Conservation (phyloP, 1,140 invertebrate species). For the Myzus persicae region DNA sequence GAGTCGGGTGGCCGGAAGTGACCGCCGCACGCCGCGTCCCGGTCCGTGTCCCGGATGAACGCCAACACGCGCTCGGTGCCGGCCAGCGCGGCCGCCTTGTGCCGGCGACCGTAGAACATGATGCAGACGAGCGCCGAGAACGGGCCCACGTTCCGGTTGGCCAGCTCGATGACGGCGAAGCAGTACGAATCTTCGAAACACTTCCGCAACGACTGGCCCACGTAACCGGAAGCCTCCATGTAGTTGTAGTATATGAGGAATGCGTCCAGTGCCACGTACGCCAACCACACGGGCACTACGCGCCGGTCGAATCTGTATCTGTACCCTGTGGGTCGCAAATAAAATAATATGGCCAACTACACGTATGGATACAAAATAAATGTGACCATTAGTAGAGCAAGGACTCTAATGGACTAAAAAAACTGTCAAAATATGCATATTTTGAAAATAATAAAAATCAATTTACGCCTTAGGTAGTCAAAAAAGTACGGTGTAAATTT, state of each 20-base stretch:
- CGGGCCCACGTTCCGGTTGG: not conserved
- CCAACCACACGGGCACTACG: not conserved
- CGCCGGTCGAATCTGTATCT: not conserved
- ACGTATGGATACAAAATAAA: too few relatives aligned
- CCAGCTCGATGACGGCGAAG: conserved; percentile 2
- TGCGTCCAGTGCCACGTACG: not conserved
- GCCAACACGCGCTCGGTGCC: not conserved
- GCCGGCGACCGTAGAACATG: not conserved
- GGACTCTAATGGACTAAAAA: too few relatives aligned
- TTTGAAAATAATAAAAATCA: too few relatives aligned
- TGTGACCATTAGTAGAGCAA: too few relatives aligned
- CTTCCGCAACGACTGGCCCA: not conserved
- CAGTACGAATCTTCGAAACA: conserved; percentile 41
- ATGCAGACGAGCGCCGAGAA: not conserved
- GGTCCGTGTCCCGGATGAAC: not conserved
- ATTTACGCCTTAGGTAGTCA: too few relatives aligned
- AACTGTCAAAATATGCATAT: too few relatives aligned
- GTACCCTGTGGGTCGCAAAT: not conserved
- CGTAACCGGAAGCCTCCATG: not conserved
- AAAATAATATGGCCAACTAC: too few relatives aligned
- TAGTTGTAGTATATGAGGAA: not conserved
- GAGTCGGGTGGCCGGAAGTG: too few relatives aligned
- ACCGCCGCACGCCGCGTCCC: not conserved
- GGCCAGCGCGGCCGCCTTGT: not conserved
- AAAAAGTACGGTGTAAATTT: too few relatives aligned